phyloP scores from a whole-genome alignment of 2,113 vertebrate species.

The Spilogale gracilis region DNA sequence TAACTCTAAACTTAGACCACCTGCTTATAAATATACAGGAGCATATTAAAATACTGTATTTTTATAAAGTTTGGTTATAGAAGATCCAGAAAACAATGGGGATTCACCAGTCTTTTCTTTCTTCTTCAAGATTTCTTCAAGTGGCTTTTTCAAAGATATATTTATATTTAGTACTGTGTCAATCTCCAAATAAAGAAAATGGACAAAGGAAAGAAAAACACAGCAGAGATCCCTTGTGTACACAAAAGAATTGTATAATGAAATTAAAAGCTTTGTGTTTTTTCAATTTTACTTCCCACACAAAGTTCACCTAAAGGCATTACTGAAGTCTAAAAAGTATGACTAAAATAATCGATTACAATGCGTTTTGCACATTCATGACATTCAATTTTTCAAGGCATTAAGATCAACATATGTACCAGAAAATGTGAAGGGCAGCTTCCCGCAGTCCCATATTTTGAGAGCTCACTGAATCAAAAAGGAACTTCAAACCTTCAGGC shows the following conservation, averaged over 20 bases:
- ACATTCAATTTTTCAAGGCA: neutral
- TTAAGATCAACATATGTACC: slow-evolving; percentile 86
- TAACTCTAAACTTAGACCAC: neutral
- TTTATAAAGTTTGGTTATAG: neutral
- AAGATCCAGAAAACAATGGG: neutral
- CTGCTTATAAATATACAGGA: neutral
- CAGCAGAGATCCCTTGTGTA: neutral
- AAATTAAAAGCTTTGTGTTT: neutral
- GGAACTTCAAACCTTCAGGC: slow-evolving; percentile 98
- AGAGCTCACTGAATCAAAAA: slow-evolving; percentile 98
- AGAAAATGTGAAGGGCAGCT: slow-evolving; percentile 99
- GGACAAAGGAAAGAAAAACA: neutral
- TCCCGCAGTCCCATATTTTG: slow-evolving; percentile 94
- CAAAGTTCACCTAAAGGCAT: neutral
- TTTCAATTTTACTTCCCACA: neutral
- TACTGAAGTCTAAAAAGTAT: neutral
- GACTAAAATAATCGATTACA: slow-evolving; percentile 25
- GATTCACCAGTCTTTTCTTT: neutral
- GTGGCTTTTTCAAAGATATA: slow-evolving; percentile 3
- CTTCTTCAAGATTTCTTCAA: neutral
- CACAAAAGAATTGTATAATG: neutral
- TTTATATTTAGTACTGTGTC: neutral
- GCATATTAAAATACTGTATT: neutral
- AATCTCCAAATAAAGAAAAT: slow-evolving; percentile 2
- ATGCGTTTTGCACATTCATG: neutral